Percentiles rank a stretch among this genome's conserved stretches.
Conservation (phyloP, 2,113 vertebrate species). For the Machaerirhynchus nigripectus region DNA sequence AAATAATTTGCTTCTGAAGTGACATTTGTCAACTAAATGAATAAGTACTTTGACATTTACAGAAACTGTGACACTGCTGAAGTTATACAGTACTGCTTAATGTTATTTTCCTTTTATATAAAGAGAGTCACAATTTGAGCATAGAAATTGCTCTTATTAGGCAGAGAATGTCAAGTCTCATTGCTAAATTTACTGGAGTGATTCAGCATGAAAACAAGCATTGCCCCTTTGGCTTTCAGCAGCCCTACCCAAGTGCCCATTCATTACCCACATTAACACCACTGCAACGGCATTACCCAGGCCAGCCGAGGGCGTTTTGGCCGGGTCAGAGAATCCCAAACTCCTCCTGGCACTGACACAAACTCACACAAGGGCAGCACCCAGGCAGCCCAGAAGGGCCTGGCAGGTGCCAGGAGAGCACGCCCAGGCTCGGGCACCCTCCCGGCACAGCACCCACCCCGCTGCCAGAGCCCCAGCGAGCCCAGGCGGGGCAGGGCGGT, state of each 20-base stretch:
- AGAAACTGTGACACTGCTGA: neutral
- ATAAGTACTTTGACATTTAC: slow-evolving; percentile 32
- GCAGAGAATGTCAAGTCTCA: slow-evolving; percentile 36
- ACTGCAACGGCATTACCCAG: fast-evolving
- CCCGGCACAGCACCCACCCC: fast-evolving
- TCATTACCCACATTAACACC: neutral
- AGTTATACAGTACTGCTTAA: neutral
- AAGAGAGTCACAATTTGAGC: slow-evolving; percentile 30
- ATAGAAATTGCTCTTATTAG: slow-evolving; percentile 43
- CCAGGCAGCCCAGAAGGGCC: neutral
- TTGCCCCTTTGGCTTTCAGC: neutral
- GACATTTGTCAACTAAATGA: slow-evolving; percentile 35
- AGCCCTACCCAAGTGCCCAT: neutral
- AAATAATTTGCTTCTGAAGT: slow-evolving; percentile 10
- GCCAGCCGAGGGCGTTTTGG: neutral
- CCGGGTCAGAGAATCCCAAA: fast-evolving
- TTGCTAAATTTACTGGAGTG: slow-evolving; percentile 41
- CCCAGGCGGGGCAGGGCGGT: neutral
- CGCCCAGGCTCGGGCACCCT: fast-evolving
- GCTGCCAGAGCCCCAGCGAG: fast-evolving
- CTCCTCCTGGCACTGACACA: fast-evolving
- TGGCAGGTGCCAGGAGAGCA: fast-evolving
- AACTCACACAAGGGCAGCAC: fast-evolving
- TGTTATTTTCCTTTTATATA: neutral
- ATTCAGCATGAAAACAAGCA: slow-evolving; percentile 4